These are phyloP conservation scores for Capreolus pygargus DNA, from an alignment of 2,113 vertebrate species.

Conservation along the genomic window DNA sequence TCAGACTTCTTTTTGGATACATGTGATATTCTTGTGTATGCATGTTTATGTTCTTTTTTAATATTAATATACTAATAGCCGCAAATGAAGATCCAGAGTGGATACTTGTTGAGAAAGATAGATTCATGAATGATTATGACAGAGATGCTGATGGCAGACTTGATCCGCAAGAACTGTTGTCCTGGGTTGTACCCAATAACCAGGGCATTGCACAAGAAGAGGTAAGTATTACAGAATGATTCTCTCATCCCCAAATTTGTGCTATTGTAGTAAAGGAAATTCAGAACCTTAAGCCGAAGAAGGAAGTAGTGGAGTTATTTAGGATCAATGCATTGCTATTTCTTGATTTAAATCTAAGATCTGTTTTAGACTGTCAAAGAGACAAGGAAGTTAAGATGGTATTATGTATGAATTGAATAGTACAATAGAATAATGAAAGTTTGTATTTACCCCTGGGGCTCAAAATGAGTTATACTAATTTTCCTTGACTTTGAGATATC, in stretches of 20 bases:
- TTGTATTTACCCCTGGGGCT: not conserved
- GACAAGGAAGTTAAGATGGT: not conserved
- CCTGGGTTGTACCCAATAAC: slow-evolving; percentile 96
- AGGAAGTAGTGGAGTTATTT: not conserved
- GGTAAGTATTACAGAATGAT: slow-evolving; percentile 74
- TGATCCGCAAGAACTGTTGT: slow-evolving; percentile 89
- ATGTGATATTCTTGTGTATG: not conserved
- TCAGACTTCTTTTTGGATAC: not conserved
- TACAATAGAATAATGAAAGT: not conserved
- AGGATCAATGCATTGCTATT: not conserved
- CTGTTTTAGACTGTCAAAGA: not conserved
- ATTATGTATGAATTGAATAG: not conserved
- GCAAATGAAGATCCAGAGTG: slow-evolving; percentile 90
- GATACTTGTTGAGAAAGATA: slow-evolving; percentile 93
- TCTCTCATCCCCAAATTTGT: not conserved
- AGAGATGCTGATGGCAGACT: slow-evolving; percentile 92
- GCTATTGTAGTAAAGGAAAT: not conserved
- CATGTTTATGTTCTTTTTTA: slow-evolving; percentile 37
- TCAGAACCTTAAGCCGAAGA: not conserved
- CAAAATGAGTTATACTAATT: not conserved
- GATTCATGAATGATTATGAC: slow-evolving; percentile 95
- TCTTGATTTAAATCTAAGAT: not conserved
- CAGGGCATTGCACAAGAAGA: slow-evolving; percentile 94
- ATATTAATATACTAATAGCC: slow-evolving; percentile 69
- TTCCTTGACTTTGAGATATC: not conserved